Conservation (phyloP, 2,113 vertebrate species). For the Panurus biarmicus region DNA sequence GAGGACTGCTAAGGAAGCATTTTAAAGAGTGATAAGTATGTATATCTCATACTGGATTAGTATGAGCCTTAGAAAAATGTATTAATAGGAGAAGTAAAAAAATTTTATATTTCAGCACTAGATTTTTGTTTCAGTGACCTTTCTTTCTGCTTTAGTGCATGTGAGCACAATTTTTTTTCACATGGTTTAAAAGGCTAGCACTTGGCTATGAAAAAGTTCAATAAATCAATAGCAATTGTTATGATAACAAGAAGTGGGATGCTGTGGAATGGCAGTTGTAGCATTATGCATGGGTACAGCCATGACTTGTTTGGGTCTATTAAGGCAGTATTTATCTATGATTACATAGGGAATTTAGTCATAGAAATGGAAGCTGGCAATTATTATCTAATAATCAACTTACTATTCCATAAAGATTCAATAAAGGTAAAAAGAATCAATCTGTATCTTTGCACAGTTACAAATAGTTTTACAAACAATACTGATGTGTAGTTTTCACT, state of each 20-base stretch:
- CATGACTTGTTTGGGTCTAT: constrained; percentile 79
- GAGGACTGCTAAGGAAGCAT: background rate
- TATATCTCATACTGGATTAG: background rate
- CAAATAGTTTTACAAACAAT: background rate
- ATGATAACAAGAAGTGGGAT: constrained; percentile 78
- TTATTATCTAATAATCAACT: constrained; percentile 80
- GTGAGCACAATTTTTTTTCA: constrained; percentile 21
- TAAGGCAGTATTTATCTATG: constrained; percentile 73
- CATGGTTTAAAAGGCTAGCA: constrained; percentile 62
- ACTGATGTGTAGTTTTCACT: background rate
- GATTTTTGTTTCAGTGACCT: background rate
- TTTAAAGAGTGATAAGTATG: background rate
- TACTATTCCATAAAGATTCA: constrained; percentile 64
- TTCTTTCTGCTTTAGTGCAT: constrained; percentile 16
- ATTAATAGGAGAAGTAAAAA: background rate
- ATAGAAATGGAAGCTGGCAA: constrained; percentile 76
- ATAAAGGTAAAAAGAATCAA: constrained; percentile 27
- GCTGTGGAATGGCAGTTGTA: constrained; percentile 57
- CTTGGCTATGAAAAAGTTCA: constrained; percentile 79
- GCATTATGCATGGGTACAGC: constrained; percentile 65
- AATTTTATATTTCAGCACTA: background rate
- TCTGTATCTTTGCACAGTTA: background rate
- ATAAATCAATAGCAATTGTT: constrained; percentile 85
- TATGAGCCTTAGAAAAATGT: background rate
- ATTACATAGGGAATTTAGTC: constrained; percentile 69